Evolutionary conservation across 2,113 vertebrate species (phyloP).

Genomic region (Phocoena sinus): DNA sequence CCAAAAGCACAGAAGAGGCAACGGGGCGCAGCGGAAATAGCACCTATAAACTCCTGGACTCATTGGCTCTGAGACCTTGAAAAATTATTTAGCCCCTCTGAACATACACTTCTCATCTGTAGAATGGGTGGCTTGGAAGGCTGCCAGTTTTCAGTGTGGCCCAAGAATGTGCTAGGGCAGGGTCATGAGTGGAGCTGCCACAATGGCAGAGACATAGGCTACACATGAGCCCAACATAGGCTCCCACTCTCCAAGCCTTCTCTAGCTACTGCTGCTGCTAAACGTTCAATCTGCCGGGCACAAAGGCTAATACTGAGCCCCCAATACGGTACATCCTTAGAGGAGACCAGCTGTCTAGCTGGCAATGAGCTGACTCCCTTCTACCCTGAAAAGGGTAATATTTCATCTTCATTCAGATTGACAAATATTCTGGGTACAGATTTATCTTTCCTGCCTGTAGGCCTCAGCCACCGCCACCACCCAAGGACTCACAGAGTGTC

Average conservation of each 20-base stretch:
- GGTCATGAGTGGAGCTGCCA: neutral
- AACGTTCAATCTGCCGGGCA: neutral
- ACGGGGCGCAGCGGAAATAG: neutral
- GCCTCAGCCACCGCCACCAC: neutral
- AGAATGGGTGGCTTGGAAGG: neutral
- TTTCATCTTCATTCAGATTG: neutral
- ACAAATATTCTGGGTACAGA: neutral
- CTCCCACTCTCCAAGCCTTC: neutral
- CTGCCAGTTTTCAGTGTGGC: neutral
- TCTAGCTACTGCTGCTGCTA: neutral
- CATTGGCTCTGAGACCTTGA: neutral
- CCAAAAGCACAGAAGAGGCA: neutral
- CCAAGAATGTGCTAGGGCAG: neutral
- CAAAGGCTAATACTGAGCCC: neutral
- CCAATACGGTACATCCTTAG: neutral
- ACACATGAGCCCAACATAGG: neutral
- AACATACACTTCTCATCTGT: neutral
- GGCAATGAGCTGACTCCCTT: neutral
- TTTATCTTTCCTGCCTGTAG: neutral
- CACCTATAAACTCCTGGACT: neutral
- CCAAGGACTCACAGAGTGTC: neutral
- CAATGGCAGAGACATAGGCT: neutral
- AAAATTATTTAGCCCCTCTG: neutral
- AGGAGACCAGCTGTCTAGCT: neutral
- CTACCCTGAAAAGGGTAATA: neutral